These are phyloP conservation scores for Mactromeris polynyma DNA, from an alignment of 2,888 invertebrate species.

Conservation along the genomic window DNA sequence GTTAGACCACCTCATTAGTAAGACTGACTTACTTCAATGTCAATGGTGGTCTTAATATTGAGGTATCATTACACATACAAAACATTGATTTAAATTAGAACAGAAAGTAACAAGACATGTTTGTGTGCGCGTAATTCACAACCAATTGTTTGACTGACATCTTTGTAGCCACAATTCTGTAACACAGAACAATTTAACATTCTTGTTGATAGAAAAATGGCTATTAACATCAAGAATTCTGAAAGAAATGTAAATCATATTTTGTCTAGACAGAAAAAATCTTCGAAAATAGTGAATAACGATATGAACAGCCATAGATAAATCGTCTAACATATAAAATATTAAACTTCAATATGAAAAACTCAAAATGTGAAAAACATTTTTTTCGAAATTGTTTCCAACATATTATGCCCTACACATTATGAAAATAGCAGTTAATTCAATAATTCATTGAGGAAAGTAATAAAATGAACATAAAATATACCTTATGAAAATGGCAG, in stretches of 20 bases:
- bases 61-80: background rate
- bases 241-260: background rate
- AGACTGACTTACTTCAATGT: no score
- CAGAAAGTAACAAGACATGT: background rate
- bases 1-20: no score
- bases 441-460: no score
- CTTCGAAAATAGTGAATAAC: background rate
- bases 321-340: no score
- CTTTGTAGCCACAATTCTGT: background rate
- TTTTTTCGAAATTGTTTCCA: no score
- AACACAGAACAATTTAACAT: background rate
- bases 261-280: slow-evolving; percentile 7
- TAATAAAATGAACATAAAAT: background rate
- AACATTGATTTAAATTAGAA: background rate
- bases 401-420: no score
- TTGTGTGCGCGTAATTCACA: background rate
- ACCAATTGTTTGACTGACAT: background rate
- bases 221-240: background rate
- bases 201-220: slow-evolving; percentile 9
- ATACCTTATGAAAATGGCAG: background rate
- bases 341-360: no score
- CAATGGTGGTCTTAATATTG: no score
- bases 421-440: no score
- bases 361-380: no score
- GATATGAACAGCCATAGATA: no score